Conservation (phyloP, 2,888 invertebrate species). For the Pseudoips prasinana region DNA sequence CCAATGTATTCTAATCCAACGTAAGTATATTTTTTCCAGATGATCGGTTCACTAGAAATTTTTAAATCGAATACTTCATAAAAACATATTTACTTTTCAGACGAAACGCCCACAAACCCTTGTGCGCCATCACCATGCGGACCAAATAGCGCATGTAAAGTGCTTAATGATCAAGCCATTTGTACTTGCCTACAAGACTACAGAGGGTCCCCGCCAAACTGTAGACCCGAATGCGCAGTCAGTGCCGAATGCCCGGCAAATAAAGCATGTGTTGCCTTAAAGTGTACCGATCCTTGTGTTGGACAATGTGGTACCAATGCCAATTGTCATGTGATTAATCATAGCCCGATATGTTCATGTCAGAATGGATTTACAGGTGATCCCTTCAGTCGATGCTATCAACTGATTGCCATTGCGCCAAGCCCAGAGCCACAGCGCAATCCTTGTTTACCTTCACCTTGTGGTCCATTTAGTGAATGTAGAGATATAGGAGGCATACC, state of each 20-base stretch:
- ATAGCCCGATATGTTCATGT: slow-evolving; percentile 87
- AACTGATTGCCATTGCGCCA: slow-evolving; percentile 38
- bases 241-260: slow-evolving; percentile 87
- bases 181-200: slow-evolving; percentile 87
- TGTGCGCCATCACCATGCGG: slow-evolving; percentile 92
- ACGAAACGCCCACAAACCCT: slow-evolving; percentile 72
- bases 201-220: slow-evolving; percentile 85
- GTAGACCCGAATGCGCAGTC: slow-evolving; percentile 87
- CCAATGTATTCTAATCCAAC: slow-evolving; percentile 52
- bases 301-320: slow-evolving; percentile 88
- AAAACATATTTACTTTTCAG: too few species aligned
- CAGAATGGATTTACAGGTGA: slow-evolving; percentile 83
- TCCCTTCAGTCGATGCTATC: slow-evolving; percentile 84
- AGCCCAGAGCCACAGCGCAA: slow-evolving; percentile 55
- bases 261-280: slow-evolving; percentile 85
- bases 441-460: slow-evolving; percentile 85
- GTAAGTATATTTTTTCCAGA: slow-evolving; percentile 50
- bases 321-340: slow-evolving; percentile 87
- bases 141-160: slow-evolving; percentile 90
- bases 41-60: not conserved
- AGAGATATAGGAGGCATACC: slow-evolving; percentile 81
- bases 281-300: slow-evolving; percentile 87
- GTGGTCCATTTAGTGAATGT: slow-evolving; percentile 86
- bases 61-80: too few species aligned
- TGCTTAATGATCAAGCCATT: slow-evolving; percentile 85